Evolutionary conservation across 64 coral and sea anemone genomes (phyloP), one percentile per base, ranked within the genome.

Genomic region (Catalaphyllia jardinei): DNA sequence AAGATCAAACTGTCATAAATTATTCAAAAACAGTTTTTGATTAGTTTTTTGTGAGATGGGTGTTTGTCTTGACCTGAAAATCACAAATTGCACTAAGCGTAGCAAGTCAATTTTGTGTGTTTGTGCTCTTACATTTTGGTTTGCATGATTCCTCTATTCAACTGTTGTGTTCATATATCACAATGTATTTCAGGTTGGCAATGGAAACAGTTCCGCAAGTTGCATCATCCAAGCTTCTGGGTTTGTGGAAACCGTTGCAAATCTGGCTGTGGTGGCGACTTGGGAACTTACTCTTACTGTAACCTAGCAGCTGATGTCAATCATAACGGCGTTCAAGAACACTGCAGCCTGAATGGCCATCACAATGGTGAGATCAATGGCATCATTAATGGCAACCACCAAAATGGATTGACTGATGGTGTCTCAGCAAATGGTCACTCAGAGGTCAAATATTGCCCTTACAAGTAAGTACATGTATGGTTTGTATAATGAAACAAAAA

Each of bases 241-340:
- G 62, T 87, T 8, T 92, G 90, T 71, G 17, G 27, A 60, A 61
- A 87, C 17, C 29, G 75, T n/a, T 92, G 90, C 60, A 87, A 87
- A 30, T 78, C 82, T 38, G 90, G 90, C 3, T 87, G 90, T 30
- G 90, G 90, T 29, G 38, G 35, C 5, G 83, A 92, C 72, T 71
- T 92, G 14, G 54, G 52, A 52, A 71, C 60, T 62, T 88, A 93
- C 78, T 93, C 91, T 19, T 86, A 93, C 46, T 93, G 91, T 79
- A 78, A 87, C 57, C 67, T 30, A 55, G 27, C 42, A 79, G 82
- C 50, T 30, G 86, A 87, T 57, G 55, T 80, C 49, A 88, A 88
- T 83, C 65, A 77, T 27, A 87, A 82, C 46, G 46, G 52, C 46
- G 1, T 63, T 29, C 30, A 8, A 24, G 52, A 28, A n/a, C 77